These are phyloP conservation scores for Synergus umbraculus DNA, from an alignment of 2,888 invertebrate genomes.

Conservation along the genomic window DNA sequence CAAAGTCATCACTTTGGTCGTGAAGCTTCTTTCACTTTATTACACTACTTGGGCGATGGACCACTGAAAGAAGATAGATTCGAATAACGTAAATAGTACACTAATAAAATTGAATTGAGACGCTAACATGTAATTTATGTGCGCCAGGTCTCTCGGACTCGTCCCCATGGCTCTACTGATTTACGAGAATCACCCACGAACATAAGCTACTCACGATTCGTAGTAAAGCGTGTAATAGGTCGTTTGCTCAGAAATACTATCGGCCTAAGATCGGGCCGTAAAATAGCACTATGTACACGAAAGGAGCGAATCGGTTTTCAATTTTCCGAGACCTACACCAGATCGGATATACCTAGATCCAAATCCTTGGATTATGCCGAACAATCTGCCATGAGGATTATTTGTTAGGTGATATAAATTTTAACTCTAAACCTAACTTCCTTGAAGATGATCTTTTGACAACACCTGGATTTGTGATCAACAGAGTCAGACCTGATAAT, in stretches of 20 bases:
- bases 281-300: not conserved
- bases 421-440: too few relatives aligned
- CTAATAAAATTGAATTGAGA: slow-evolving; percentile 54
- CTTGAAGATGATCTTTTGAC: too few relatives aligned
- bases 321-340: not conserved
- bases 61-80: slow-evolving; percentile 37
- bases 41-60: slow-evolving; percentile 37
- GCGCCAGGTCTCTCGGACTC: slow-evolving; percentile 2
- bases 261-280: slow-evolving; percentile 3
- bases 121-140: slow-evolving; percentile 42
- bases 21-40: slow-evolving; percentile 38
- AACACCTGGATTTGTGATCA: not conserved
- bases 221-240: slow-evolving; percentile 30
- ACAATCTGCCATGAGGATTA: too few relatives aligned
- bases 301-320: not conserved
- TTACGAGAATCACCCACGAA: slow-evolving; percentile 40
- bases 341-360: not conserved
- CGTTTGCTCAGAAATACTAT: slow-evolving; percentile 24
- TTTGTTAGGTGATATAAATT: too few relatives aligned
- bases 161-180: slow-evolving; percentile 28
- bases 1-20: slow-evolving; percentile 22
- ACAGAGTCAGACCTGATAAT: not conserved
- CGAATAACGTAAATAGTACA: slow-evolving; percentile 45
- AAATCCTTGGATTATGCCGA: not conserved
- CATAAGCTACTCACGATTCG: slow-evolving; percentile 40